Base-by-base conservation (phyloP, 1,140 invertebrate species). In the Idris sp. region DNA sequence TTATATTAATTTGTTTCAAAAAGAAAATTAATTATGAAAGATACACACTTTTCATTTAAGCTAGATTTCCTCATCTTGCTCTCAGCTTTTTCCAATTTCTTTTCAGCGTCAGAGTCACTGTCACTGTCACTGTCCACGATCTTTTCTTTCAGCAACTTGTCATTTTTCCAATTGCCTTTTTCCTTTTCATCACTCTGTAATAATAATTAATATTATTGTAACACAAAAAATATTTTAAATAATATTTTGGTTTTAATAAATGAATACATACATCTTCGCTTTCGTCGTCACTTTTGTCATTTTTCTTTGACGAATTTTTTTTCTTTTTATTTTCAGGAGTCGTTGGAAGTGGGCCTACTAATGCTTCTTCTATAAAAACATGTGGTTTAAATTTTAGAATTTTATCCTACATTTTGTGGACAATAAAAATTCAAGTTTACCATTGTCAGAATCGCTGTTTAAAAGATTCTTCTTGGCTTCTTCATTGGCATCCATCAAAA, bases 121-220 rank as follows among this genome's bases (percentile, higher is more conserved):
- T n/a, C n/a, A n/a, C n/a, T n/a, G n/a, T n/a, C n/a, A n/a, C 77
- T 76, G 13, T 81, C 78, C 0, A 82, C 82, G 3, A 87, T 48
- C 36, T 76, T 82, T 10, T 56, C 68, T n/a, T 69, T 82, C 13
- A 87, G 65, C 43, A 87, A 3, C 33, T 84, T 83, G 49, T 81
- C 76, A 11, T 69, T 48, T 26, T 78, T 83, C 85, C 84, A 87
- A 10, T 28, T 62, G 49, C 43, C 54, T 82, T 67, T 35, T 18
- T 51, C n/a, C 16, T 36, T 59, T 18, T 72, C 54, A 9, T 74
- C 7, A 5, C 10, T 28, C 31, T 40, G 36, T 10, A 61, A 40
- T 15, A 33, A 48, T 15, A 33, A n/a, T 31, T 1, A n/a, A n/a
- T n/a, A n/a, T 41, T 4, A 11, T 1, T 35, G 11, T 35, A 35